Evolutionary conservation across 2,888 invertebrate species (phyloP), one percentile per base, ranked within the genome.

Genomic region (Drosophila ustulata): DNA sequence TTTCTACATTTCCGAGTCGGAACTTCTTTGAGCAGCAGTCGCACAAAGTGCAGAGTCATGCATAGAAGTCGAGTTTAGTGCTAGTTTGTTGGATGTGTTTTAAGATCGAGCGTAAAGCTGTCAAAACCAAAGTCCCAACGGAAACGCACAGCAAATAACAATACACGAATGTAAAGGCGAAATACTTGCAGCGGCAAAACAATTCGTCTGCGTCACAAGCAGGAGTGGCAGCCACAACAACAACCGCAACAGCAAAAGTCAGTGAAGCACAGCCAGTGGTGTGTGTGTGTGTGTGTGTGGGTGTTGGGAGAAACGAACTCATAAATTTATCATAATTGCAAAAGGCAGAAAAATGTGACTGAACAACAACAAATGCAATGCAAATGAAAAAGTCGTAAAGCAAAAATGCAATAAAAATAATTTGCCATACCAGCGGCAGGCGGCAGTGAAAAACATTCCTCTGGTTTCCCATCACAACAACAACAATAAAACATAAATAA

Each of bases 251-350:
- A 62, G 61, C 49, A 67, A 80, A 61, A 67, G 34, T 55, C 77
- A 76, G 51, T 80, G 59, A 80, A 76, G 77, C 77, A 67, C 59
- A 53, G 45, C 59, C 32, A 55, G 32, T 55, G 32, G 55, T 80
- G 64, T 62, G 43, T 66, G 50, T 37, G 50, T 39, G 37, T 49
- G 51, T 13, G 3, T 57, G 39, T 47, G 53, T 52, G 26, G 56
- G 45, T 50, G 56, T 63, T 78, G 89, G 89, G 89, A 88, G 80
- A 88, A 89, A 89, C 78, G 89, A 86, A 89, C 85, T 86, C 85
- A 86, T 86, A 89, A 86, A 86, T 86, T 89, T 83, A 75, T 86
- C 89, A 88, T 89, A 89, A 89, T 88, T 89, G 89, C 89, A 80
- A 68, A 80, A 71, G 78, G 76, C 77, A 77, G 62, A 73, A 80